A percentile compares a stretch with the other conserved stretches of the same genome.
Evolutionary conservation across 2,797 vertebrate genomes (phyloP).

Genomic region (Anniella stebbinsi): DNA sequence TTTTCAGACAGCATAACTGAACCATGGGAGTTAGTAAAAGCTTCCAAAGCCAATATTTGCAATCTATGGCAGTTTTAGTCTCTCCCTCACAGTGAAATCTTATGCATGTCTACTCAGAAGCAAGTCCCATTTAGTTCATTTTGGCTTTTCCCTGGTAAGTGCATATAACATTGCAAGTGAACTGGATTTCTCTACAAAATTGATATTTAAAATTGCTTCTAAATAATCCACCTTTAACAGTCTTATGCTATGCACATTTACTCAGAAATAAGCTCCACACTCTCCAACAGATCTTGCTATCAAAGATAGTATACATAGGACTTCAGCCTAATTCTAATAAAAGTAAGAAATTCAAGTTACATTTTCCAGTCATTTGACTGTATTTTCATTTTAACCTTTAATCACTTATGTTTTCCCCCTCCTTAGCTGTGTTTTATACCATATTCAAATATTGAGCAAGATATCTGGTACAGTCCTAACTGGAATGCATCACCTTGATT

Average conservation of each 20-base stretch:
- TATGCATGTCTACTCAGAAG: no score
- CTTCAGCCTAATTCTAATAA: conserved; percentile 33
- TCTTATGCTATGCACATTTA: neutral
- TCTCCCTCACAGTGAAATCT: conserved; percentile 56
- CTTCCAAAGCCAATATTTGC: conserved; percentile 68
- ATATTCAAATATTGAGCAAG: neutral
- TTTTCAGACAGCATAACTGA: conserved; percentile 70
- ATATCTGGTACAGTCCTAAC: neutral
- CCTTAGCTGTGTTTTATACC: no score
- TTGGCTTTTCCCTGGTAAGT: no score
- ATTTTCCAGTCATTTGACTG: conserved; percentile 53
- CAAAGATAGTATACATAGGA: neutral
- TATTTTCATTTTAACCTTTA: conserved; percentile 37
- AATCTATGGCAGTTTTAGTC: conserved; percentile 65
- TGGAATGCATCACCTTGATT: neutral
- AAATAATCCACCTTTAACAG: neutral
- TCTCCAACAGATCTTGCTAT: neutral
- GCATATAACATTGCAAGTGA: no score
- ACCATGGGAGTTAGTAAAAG: conserved; percentile 65
- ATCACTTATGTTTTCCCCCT: conserved; percentile 10
- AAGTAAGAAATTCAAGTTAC: conserved; percentile 48
- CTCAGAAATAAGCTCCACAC: neutral
- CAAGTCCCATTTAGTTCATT: no score
- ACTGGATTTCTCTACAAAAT: no score
- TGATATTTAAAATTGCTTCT: neutral